phyloP scores from a whole-genome alignment of 2,888 invertebrate species.

The Cantharis nigra region DNA sequence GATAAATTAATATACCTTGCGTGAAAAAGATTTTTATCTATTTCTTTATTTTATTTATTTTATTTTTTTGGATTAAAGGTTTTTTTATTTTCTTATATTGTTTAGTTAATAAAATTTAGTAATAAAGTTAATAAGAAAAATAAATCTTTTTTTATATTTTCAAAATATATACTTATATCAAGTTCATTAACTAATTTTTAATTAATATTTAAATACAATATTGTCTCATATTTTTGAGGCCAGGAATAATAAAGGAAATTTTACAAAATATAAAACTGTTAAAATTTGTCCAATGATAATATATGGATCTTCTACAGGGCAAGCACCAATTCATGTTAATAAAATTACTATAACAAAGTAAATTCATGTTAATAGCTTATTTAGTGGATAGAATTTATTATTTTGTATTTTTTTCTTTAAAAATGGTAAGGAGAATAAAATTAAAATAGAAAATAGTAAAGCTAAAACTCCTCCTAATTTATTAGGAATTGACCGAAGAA shows the following conservation, averaged over 20 bases:
- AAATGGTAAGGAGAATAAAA: constrained; percentile 67
- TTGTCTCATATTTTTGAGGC: constrained; percentile 62
- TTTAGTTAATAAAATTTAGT: constrained; percentile 56
- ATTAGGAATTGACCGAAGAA: constrained; percentile 79
- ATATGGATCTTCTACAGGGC: constrained; percentile 71
- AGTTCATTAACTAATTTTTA: constrained; percentile 67
- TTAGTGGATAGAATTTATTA: constrained; percentile 65
- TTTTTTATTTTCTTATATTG: constrained; percentile 49
- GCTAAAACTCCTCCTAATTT: constrained; percentile 78
- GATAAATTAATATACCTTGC: constrained; percentile 74
- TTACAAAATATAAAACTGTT: constrained; percentile 64
- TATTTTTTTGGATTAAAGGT: constrained; percentile 63
- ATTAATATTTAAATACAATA: constrained; percentile 47
- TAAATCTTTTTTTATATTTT: constrained; percentile 68
- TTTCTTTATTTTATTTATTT: constrained; percentile 66
- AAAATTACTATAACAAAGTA: constrained; percentile 62
- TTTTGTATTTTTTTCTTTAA: constrained; percentile 62
- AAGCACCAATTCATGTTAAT: constrained; percentile 74
- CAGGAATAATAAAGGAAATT: constrained; percentile 62
- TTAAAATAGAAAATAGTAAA: constrained; percentile 67
- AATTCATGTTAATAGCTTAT: constrained; percentile 65
- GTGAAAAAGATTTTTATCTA: constrained; percentile 68
- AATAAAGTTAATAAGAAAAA: constrained; percentile 64
- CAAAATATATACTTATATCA: constrained; percentile 70
- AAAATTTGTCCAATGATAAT: constrained; percentile 65